Evolutionary conservation across 2,888 invertebrate species (phyloP), one percentile per base, ranked within the genome.

Genomic region (Dorcus parallelipipedus): DNA sequence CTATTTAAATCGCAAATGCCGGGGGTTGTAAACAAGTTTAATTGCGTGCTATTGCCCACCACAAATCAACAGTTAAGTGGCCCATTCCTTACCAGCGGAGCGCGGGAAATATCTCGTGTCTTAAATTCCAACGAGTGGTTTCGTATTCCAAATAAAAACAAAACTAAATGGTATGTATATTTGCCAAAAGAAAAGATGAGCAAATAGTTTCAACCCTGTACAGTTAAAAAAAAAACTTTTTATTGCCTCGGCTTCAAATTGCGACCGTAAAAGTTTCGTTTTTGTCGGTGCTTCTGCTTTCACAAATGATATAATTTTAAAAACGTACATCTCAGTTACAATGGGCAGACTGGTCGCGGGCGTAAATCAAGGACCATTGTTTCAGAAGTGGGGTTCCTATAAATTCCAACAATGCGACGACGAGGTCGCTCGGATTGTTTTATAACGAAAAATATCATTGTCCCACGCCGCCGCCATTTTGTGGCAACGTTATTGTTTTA

Each of bases 291-390:
- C 26, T 33, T 33, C 26, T 33, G 26, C 26, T 33, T 7, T 33
- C 26, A 33, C 26, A 33, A 33, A 33, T 33, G 26, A 33, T 33
- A 33, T 33, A 33, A 33, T 33, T 52, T 52, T 38, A 45, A 52
- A 52, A 52, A 52, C 45, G 20, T 38, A 43, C 17, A 39, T 45
- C 52, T 52, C 38, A 45, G 48, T 51, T 52, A 57, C 57, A 57
- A 57, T 57, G 52, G 48, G 62, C 58, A 59, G 58, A 56, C 61
- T 60, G 56, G 56, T 56, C 59, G 61, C 60, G 64, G 66, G 62
- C 69, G 71, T 72, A 73, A 73, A 72, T 73, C 73, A 71, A 67
- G 61, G 67, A 59, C 67, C 69, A 72, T 73, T 73, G 73, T 73
- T 72, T 68, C 59, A 66, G 62, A 61, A 66, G 65, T 66, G 69